These are phyloP conservation scores for Papilio xuthus DNA, from an alignment of 1,140 invertebrate species.

Conservation along the genomic window DNA sequence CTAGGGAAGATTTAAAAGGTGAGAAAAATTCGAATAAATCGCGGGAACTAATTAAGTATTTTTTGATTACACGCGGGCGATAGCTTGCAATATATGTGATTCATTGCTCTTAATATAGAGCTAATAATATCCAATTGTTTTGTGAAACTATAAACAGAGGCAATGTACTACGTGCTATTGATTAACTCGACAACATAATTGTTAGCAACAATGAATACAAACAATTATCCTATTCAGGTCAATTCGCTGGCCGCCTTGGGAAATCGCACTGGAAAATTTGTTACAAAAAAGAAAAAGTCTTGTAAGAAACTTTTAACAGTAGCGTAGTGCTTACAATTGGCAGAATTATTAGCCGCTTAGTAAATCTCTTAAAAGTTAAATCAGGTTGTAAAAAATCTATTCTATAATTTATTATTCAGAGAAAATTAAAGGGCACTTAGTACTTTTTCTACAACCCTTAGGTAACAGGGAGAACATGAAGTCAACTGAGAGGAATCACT, in stretches of 20 bases:
- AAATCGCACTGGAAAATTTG: constrained; percentile 4
- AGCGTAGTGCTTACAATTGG: background rate
- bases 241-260: constrained; percentile 7
- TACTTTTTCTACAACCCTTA: too few relatives aligned
- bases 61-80: too few relatives aligned
- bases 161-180: background rate
- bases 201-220: constrained; percentile 22
- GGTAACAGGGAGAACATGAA: too few relatives aligned
- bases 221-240: constrained; percentile 22
- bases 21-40: too few relatives aligned
- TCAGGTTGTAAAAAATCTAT: too few relatives aligned
- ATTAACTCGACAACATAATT: constrained; percentile 23
- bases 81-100: background rate
- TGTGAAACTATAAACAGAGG: background rate
- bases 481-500: too few relatives aligned
- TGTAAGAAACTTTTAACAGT: background rate
- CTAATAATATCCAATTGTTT: constrained; percentile 6
- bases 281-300: background rate
- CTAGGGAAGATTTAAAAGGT: too few relatives aligned
- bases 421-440: too few relatives aligned
- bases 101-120: background rate
- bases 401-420: too few relatives aligned
- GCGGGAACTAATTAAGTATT: too few relatives aligned
- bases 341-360: too few relatives aligned
- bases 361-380: too few relatives aligned